Evolutionary conservation across 2,888 invertebrate genomes (phyloP).

Genomic region (Gibbula magus): DNA sequence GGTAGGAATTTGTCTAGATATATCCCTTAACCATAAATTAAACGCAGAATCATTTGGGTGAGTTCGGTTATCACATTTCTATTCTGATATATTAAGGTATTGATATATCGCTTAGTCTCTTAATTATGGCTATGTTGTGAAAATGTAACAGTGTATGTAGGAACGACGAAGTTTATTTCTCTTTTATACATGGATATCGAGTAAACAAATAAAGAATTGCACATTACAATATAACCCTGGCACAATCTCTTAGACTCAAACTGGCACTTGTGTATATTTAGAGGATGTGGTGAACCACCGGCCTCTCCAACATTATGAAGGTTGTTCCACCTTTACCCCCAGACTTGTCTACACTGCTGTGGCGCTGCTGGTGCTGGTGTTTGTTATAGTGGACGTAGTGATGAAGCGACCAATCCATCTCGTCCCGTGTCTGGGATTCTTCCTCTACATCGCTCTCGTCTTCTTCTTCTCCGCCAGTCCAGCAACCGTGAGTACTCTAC

Average conservation of each 20-base stretch:
- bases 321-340: slow-evolving; percentile 18
- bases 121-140: no score
- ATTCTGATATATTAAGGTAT: no score
- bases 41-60: no score
- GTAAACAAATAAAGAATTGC: no score
- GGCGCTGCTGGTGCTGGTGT: slow-evolving; percentile 44
- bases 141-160: no score
- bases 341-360: slow-evolving; percentile 47
- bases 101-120: no score
- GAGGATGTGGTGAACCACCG: not conserved
- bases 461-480: slow-evolving; percentile 61
- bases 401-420: slow-evolving; percentile 52
- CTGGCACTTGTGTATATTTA: not conserved
- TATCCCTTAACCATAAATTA: no score
- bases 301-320: not conserved
- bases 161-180: no score
- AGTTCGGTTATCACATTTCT: no score
- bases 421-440: slow-evolving; percentile 52
- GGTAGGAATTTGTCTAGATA: slow-evolving; percentile 37
- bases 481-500: slow-evolving; percentile 43
- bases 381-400: slow-evolving; percentile 50
- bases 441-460: slow-evolving; percentile 50
- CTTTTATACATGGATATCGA: no score
- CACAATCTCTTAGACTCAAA: not conserved
- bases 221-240: not conserved